Conservation (phyloP, 1,140 invertebrate genomes). For the Heliconius hermathena region DNA sequence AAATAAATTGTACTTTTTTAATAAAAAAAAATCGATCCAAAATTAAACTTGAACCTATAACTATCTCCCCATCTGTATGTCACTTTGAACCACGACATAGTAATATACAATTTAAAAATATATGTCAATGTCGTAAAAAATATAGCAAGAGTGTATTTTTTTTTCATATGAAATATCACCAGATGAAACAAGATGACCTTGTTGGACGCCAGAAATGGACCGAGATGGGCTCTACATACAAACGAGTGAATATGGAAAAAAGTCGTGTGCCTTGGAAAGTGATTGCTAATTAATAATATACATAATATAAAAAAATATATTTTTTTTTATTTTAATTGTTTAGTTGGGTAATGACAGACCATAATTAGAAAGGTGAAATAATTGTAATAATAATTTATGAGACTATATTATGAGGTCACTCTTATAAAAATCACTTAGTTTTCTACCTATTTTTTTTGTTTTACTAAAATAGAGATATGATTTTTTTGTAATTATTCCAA, state of each 20-base stretch:
- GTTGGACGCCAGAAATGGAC: neutral
- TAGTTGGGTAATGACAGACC: no score
- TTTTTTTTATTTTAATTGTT: no score
- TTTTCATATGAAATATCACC: constrained; percentile 7
- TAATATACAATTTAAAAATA: neutral
- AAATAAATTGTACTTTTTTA: neutral
- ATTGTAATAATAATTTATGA: no score
- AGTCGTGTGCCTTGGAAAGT: neutral
- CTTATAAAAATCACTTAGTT: no score
- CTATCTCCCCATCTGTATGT: neutral
- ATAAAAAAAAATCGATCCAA: neutral
- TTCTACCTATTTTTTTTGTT: no score
- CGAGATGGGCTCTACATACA: neutral
- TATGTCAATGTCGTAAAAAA: constrained; percentile 2
- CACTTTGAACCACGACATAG: neutral
- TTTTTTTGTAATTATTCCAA: no score
- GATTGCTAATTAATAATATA: neutral
- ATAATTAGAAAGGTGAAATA: neutral
- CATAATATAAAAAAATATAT: no score
- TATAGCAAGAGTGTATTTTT: neutral
- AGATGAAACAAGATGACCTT: constrained; percentile 2
- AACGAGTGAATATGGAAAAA: neutral
- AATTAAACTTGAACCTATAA: neutral
- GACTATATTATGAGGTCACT: no score
- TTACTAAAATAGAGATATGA: no score